These are phyloP conservation scores for Chondrosia reniformis DNA, from an alignment of 37 sponge, comb jelly and placozoan genomes.

Conservation along the genomic window DNA sequence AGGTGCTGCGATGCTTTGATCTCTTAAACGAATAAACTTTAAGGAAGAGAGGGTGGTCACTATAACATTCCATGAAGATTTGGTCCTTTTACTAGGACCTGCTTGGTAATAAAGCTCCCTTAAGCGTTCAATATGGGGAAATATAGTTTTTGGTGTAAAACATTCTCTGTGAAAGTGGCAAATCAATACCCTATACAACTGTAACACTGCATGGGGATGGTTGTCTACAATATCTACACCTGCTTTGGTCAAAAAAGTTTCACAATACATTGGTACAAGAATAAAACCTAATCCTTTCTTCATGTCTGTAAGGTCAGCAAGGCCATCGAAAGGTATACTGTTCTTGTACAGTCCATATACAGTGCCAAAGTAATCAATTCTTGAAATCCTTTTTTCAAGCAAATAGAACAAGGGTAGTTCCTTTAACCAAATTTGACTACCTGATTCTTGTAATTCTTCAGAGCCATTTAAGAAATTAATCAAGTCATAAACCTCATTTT, in stretches of 20 bases:
- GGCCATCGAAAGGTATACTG: background rate
- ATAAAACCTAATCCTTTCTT: background rate
- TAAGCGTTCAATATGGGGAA: too few relatives aligned
- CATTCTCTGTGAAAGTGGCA: too few relatives aligned
- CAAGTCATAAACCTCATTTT: too few relatives aligned
- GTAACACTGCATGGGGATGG: too few relatives aligned
- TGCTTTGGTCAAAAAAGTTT: background rate
- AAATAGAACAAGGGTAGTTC: constrained; percentile 5
- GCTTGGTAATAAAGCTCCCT: too few relatives aligned
- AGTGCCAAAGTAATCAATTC: background rate
- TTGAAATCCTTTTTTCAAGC: background rate
- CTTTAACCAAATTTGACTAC: too few relatives aligned
- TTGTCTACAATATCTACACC: too few relatives aligned
- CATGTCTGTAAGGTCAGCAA: background rate
- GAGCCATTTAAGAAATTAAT: too few relatives aligned
- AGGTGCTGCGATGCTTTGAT: background rate
- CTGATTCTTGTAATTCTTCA: too few relatives aligned
- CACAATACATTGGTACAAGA: constrained; percentile 7
- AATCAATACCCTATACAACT: too few relatives aligned
- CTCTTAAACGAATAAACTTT: background rate
- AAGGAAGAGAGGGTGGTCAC: background rate
- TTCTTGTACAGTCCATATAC: constrained; percentile 10
- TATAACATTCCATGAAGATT: background rate
- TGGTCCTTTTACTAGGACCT: too few relatives aligned
- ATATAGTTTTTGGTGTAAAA: too few relatives aligned